Evolutionary conservation across 2,797 vertebrate genomes (phyloP).

Genomic region (Steatocranus sp.): DNA sequence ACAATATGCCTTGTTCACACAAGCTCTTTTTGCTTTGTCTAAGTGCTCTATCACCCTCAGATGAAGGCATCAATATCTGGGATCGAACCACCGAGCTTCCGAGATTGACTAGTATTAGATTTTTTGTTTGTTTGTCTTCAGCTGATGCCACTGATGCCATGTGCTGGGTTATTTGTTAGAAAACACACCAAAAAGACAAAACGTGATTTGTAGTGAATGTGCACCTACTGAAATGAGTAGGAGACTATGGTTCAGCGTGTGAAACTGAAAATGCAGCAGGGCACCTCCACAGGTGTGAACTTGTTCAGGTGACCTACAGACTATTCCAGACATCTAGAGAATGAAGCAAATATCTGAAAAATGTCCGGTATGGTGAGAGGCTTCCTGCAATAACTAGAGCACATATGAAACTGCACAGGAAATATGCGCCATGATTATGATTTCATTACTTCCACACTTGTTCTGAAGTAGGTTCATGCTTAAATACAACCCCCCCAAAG

Average conservation of each 20-base stretch:
- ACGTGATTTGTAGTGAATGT: background rate
- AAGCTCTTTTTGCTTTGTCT: background rate
- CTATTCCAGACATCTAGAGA: constrained; percentile 46
- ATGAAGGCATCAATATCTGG: background rate
- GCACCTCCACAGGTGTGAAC: constrained; percentile 38
- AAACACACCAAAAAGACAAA: background rate
- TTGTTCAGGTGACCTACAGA: constrained; percentile 21
- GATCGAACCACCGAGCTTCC: background rate
- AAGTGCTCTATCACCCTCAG: background rate
- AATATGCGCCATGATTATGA: background rate
- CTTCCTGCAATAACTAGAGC: background rate
- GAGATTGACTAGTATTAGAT: background rate
- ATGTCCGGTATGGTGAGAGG: constrained; percentile 4
- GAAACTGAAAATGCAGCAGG: background rate
- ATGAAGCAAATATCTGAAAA: constrained; percentile 37
- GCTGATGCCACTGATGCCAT: background rate
- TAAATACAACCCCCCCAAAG: background rate
- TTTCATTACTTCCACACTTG: background rate
- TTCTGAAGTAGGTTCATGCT: background rate
- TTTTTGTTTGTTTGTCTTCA: background rate
- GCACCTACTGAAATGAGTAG: background rate
- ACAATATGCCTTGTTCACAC: background rate
- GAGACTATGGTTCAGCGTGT: background rate
- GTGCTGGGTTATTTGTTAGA: background rate
- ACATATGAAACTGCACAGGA: background rate